Base-by-base conservation (phyloP, 2,797 vertebrate genomes). In the Sebastes iracundus region DNA sequence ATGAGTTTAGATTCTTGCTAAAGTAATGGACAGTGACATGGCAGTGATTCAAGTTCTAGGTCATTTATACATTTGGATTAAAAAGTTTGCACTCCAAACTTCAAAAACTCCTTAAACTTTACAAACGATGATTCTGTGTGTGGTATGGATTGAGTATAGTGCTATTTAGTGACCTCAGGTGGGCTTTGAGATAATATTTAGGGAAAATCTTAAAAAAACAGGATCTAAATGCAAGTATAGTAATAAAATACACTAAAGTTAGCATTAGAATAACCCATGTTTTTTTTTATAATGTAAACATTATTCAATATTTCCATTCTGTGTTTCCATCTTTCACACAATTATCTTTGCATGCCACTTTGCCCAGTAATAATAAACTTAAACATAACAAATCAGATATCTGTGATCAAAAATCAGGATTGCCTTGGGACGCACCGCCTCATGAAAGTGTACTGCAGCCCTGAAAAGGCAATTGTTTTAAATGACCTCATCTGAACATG, bases 401-500 rank as follows among this genome's bases (percentile, higher is more conserved):
- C 14, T 80, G 18, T 70, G 35, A 90, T 85, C 64, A 77, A 74
- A 85, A 66, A 80, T 83, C 65, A n/a, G 23, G 14, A 68, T 82
- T 81, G 22, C 46, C 8, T 75, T 33, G 11, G 23, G 66, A 71
- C 14, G n/a, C 18, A 65, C 28, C 30, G 71, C 32, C 11, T 66
- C n/a, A 55, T 52, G 28, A 69, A 82, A 60, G 23, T 52, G 56
- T 55, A 13, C 52, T 61, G 25, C 35, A 72, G 35, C 77, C 78
- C 10, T 84, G 70, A 82, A 81, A 81, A 78, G 61, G 65, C 79
- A 77, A 66, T 83, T 90, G 82, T 87, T 81, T 85, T 68, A 79
- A 88, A 84, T 81, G 13, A 83, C 81, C 80, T 87, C 78, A 81
- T 85, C 72, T 63, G 46, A 91, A 84, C 82, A 83, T 82, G 87